Conservation (phyloP, 1,140 invertebrate species). For the Cherax quadricarinatus region DNA sequence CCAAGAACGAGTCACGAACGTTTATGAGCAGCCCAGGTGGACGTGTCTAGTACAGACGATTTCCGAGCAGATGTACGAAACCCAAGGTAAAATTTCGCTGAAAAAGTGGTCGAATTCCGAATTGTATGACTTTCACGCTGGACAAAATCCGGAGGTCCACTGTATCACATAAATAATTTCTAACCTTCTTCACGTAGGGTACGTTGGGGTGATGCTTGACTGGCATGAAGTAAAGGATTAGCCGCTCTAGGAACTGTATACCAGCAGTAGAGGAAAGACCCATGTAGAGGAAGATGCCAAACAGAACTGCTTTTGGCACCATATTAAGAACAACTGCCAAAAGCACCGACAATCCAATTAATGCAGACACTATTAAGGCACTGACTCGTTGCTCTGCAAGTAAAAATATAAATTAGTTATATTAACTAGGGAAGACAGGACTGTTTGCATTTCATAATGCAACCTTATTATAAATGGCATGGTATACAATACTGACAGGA, state of each 20-base stretch:
- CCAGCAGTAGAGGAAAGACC: conserved; percentile 94
- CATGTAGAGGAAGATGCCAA: conserved; percentile 98
- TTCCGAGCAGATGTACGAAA: too few relatives aligned
- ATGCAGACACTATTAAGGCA: conserved; percentile 84
- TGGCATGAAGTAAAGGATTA: conserved; percentile 92
- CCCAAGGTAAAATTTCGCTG: too few relatives aligned
- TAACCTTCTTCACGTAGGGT: conserved; percentile 78
- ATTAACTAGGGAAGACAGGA: too few relatives aligned
- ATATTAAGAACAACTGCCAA: conserved; percentile 87
- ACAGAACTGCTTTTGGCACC: conserved; percentile 94
- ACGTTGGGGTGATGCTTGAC: conserved; percentile 94
- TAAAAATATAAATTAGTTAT: not conserved
- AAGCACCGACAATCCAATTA: conserved; percentile 88
- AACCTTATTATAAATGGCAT: too few relatives aligned
- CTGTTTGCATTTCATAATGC: too few relatives aligned
- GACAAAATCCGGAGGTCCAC: too few relatives aligned
- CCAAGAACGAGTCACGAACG: too few relatives aligned
- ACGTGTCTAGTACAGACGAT: too few relatives aligned
- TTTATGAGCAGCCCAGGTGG: too few relatives aligned
- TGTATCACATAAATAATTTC: conserved; percentile 49
- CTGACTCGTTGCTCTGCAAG: conserved; percentile 86
- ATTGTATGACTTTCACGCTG: too few relatives aligned
- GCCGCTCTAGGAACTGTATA: conserved; percentile 93
- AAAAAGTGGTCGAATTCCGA: too few relatives aligned
- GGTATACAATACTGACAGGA: too few relatives aligned